Evolutionary conservation across 2,888 invertebrate species (phyloP).

Genomic region (Lysandra bellargus): DNA sequence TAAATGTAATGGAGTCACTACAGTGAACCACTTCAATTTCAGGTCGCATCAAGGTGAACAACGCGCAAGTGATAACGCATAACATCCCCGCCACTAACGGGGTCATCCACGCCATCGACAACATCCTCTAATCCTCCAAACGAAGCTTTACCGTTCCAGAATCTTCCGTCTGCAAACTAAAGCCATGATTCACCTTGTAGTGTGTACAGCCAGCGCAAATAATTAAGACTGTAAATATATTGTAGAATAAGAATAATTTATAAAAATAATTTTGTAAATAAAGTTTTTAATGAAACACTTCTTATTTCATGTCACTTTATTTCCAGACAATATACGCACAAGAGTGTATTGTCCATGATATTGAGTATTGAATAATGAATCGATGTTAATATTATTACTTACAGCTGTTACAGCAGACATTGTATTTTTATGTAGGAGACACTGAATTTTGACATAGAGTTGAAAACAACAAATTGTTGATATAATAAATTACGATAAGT

Average conservation of each 20-base stretch:
- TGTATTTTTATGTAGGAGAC: no score
- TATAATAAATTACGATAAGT: no score
- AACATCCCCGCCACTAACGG: slow-evolving; percentile 94
- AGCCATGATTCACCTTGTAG: slow-evolving; percentile 11
- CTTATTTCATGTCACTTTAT: slow-evolving; percentile 30
- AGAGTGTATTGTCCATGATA: neutral
- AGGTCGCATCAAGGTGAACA: slow-evolving; percentile 93
- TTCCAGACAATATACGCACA: slow-evolving; percentile 8
- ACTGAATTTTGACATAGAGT: no score
- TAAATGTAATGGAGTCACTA: neutral
- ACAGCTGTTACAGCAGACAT: no score
- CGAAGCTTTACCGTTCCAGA: neutral
- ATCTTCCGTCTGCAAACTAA: slow-evolving; percentile 6
- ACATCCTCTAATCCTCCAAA: slow-evolving; percentile 59
- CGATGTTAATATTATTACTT: neutral
- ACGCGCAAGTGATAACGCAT: slow-evolving; percentile 89
- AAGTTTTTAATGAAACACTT: slow-evolving; percentile 48
- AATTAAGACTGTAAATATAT: slow-evolving; percentile 77
- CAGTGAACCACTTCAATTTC: slow-evolving; percentile 49
- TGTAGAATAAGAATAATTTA: slow-evolving; percentile 71
- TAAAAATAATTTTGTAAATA: slow-evolving; percentile 73
- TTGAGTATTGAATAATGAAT: neutral
- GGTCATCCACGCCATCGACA: slow-evolving; percentile 91
- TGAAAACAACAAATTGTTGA: no score
- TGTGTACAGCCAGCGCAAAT: slow-evolving; percentile 25